Evolutionary conservation across 1,140 invertebrate genomes (phyloP), one percentile per base, ranked within the genome.

Genomic region (Heterodera schachtii): DNA sequence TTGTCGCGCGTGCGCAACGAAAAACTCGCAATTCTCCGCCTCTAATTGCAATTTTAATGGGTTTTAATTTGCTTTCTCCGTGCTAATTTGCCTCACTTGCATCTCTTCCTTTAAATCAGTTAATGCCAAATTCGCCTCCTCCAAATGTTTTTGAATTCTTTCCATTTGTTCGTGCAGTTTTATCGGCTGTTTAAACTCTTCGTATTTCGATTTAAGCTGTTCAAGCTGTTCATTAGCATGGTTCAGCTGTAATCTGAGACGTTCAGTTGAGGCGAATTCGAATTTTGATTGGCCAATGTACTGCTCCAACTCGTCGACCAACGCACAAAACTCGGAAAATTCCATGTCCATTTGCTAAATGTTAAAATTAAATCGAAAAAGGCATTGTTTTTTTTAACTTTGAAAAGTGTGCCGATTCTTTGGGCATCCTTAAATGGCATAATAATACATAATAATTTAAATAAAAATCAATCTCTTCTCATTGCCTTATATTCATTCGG

Each of bases 401-500:
- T 78, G 46, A 78, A 78, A 49, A 78, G 70, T 16, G 60, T 78
- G 5, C 77, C 77, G 1, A 7, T 64, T 49, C 44, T 31, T 69
- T 78, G 77, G 31, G 60, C 66, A 44, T 78, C 77, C 77, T 78
- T 3, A 16, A 78, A 69, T 49, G 70, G 11, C 16, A 60, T 16
- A 11, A 11, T 16, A 60, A 11, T 60, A 16, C 19, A 31, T 19
- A 19, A 60, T 16, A 16, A 19, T 60, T 60, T 52, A 60, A 13
- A 16, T 4, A 16, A 60, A 19, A 60, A 60, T 4, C 13, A 60
- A 19, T 16, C 16, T 19, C 13, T 13, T 31, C 43, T 31, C 46
- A 5, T 44, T 73, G 90, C 87, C 81, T 88, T 88, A 73, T 90
- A 88, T 73, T 88, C 87, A 46, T 90, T 82, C 13, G 87, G 87